Evolutionary conservation across 1,140 invertebrate genomes (phyloP), one percentile per base, ranked within the genome.

Genomic region (Caenorhabditis latens): DNA sequence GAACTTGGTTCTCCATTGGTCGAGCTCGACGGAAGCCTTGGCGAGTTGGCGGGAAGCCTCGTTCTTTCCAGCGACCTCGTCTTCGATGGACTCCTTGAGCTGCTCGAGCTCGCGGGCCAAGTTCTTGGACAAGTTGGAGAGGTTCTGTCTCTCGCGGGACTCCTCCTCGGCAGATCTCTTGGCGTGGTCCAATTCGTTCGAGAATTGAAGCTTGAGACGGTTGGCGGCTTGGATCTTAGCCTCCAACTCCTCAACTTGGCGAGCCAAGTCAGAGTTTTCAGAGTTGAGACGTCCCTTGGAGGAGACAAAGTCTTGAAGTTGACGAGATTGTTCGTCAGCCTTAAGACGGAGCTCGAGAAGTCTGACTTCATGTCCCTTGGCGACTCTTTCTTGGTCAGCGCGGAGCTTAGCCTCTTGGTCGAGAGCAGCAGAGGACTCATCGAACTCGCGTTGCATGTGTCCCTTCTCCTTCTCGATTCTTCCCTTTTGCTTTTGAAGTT

Each of bases 401-500:
- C 98, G 98, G 93, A 97, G 96, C 93, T 97, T 96, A 91, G 95
- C 95, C 91, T 97, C 95, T 94, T 96, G 95, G 94, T 99, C 97
- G 92, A 96, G 95, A 90, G 95, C 95, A 89, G 95, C 95, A 90
- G 96, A 96, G 90, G 96, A 95, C 94, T 97, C 96, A 94, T 98
- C 98, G 93, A 97, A 94, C 94, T 99, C 97, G 93, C 95, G 95
- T 94, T 97, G 96, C 94, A 96, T 95, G 94, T 95, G 95, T 90
- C 95, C 95, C 91, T 97, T 97, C 94, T 98, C 97, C 94, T 97
- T 97, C 91, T 96, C 96, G 93, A 98, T 93, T 97, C 97, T 98
- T 93, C 96, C 96, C 94, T 99, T 99, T 92, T 97, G 95, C 97
- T 97, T 98, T 93, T 96, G 96, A 94, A 99, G 98, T 65, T 99